Percentiles rank a stretch among this genome's conserved stretches.
phyloP scores from a whole-genome alignment of 2,888 invertebrate genomes.

The Sesia apiformis region DNA sequence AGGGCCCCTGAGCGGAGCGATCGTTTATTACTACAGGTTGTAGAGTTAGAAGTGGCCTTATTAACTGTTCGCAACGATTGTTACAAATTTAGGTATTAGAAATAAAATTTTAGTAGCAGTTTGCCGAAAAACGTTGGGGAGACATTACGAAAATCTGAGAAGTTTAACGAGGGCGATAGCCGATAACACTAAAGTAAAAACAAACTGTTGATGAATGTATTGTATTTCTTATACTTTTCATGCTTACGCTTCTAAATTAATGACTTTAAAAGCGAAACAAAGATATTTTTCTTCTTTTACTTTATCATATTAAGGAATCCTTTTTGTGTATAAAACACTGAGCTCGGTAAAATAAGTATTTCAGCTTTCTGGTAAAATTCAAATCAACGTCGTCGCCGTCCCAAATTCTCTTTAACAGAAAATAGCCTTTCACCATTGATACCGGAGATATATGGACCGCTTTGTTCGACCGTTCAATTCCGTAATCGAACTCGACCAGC shows the following conservation, averaged over 20 bases:
- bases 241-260: no score
- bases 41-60: neutral
- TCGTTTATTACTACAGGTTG: no score
- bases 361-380: neutral
- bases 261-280: no score
- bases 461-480: conserved; percentile 9
- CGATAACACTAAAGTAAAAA: no score
- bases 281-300: no score
- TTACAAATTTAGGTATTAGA: no score
- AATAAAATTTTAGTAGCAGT: no score
- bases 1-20: neutral
- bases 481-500: neutral
- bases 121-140: no score
- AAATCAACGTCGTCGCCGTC: neutral
- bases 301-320: neutral
- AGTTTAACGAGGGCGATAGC: no score
- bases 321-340: neutral
- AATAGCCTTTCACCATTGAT: conserved; percentile 9
- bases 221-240: no score
- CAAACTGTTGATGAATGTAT: no score
- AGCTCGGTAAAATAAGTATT: neutral
- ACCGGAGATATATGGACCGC: conserved; percentile 8
- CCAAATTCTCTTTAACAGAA: neutral
- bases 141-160: no score
- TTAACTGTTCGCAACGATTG: neutral